Conservation (phyloP, 2,797 vertebrate genomes). For the Eptatretus atami region DNA sequence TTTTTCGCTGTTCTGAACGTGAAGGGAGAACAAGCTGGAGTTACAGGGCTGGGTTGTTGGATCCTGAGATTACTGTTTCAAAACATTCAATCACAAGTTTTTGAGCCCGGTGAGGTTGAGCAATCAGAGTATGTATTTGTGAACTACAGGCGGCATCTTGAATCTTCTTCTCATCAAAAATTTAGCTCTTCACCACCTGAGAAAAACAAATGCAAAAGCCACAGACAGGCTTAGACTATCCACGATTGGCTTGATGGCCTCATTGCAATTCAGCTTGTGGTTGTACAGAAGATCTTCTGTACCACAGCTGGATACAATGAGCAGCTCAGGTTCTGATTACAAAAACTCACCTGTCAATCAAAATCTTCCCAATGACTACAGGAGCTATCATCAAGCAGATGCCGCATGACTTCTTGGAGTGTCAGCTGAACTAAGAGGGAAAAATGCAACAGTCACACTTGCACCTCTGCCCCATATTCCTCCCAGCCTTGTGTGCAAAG, state of each 20-base stretch:
- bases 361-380: background rate
- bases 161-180: background rate
- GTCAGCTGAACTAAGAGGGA: background rate
- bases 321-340: too few species aligned
- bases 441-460: background rate
- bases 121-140: conserved; percentile 86
- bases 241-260: background rate
- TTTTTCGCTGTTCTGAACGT: conserved; percentile 95
- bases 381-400: background rate
- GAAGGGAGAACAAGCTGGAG: conserved; percentile 56
- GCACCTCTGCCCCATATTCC: background rate
- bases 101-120: conserved; percentile 79
- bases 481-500: too few species aligned
- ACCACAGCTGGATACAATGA: too few species aligned
- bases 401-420: background rate
- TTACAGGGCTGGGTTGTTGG: conserved; percentile 65
- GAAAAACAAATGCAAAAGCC: background rate
- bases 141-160: conserved; percentile 44
- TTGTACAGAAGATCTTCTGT: too few species aligned
- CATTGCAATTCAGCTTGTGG: too few species aligned
- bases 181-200: background rate
- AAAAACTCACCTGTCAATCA: too few species aligned
- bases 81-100: conserved; percentile 62
- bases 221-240: background rate
- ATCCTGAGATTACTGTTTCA: too few species aligned